Percentiles rank a stretch among this genome's conserved stretches.
Evolutionary conservation across 2,888 invertebrate species (phyloP).

Genomic region (Dicyrtoma fusca): DNA sequence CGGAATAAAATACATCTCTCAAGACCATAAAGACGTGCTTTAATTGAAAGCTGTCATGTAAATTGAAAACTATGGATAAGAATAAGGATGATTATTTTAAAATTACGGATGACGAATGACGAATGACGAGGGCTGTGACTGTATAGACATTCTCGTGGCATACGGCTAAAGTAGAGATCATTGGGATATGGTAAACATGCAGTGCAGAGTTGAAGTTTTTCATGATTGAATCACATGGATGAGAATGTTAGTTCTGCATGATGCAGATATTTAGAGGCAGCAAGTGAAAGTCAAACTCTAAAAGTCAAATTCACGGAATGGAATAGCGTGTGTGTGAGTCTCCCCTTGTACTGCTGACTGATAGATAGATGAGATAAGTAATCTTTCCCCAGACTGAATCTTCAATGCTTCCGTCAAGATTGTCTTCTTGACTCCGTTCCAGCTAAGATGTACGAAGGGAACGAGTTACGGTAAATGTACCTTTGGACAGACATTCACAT

Average conservation of each 20-base stretch:
- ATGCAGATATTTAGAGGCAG: no score
- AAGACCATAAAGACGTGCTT: constrained; percentile 4
- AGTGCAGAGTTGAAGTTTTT: neutral
- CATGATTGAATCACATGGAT: neutral
- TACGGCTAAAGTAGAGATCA: no score
- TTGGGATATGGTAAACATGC: neutral
- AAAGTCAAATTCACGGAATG: neutral
- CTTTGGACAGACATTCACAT: no score
- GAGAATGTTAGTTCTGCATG: neutral
- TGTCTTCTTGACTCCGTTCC: neutral
- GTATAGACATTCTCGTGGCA: no score
- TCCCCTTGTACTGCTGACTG: neutral
- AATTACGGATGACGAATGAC: no score
- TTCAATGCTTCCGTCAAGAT: neutral
- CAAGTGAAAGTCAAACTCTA: neutral
- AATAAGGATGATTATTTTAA: no score
- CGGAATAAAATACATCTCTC: no score
- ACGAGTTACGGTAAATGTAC: neutral
- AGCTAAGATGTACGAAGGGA: neutral
- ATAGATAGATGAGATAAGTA: constrained; percentile 27
- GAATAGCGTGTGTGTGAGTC: neutral
- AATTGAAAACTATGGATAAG: neutral
- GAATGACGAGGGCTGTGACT: no score
- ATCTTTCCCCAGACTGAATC: constrained; percentile 8
- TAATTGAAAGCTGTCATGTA: constrained; percentile 4